Base-by-base conservation (phyloP, 2,113 vertebrate genomes). In the Ophiodon elongatus region DNA sequence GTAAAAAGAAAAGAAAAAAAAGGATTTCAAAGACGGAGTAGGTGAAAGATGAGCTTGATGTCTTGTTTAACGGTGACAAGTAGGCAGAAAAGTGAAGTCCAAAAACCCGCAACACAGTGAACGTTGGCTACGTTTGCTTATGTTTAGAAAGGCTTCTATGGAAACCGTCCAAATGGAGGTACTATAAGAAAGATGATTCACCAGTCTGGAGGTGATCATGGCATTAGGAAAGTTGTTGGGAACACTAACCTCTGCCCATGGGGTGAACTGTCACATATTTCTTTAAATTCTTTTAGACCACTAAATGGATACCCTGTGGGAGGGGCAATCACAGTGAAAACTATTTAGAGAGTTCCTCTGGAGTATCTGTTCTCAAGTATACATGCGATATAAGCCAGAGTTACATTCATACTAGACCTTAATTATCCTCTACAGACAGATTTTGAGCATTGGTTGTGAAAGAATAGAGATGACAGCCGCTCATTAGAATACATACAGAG, bases 111-210 rank as follows among this genome's bases (percentile, higher is more conserved):
- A 87, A 69, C 31, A 71, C 56, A 76, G 76, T 17, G 29, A 82
- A 45, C 47, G n/a, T 50, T 29, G 1, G 47, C 39, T 73, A 43
- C 9, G 19, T 79, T 69, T 82, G 39, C 15, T 37, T 68, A 27
- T 77, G 47, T 70, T 80, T 68, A 57, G 31, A 41, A 23, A 57
- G 27, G 71, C 29, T 9, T 72, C 47, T 31, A 37, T 45, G 45
- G 66, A 88, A 90, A 81, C 57, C 19, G 52, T 67, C 37, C 39
- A 39, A 67, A 70, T 27, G 67, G 62, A 66, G 54, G 39, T 54
- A 33, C 45, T 54, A 41, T 45, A 56, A 37, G 35, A 64, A 23
- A 45, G 33, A 85, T 92, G 80, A 83, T 80, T 90, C 70, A 85
- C 59, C 77, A 63, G 59, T 69, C 59, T 76, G 74, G 39, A 78